Percentiles rank a stretch among this genome's conserved stretches.
phyloP scores from a whole-genome alignment of 1,140 invertebrate species.

The Nephila pilipes region DNA sequence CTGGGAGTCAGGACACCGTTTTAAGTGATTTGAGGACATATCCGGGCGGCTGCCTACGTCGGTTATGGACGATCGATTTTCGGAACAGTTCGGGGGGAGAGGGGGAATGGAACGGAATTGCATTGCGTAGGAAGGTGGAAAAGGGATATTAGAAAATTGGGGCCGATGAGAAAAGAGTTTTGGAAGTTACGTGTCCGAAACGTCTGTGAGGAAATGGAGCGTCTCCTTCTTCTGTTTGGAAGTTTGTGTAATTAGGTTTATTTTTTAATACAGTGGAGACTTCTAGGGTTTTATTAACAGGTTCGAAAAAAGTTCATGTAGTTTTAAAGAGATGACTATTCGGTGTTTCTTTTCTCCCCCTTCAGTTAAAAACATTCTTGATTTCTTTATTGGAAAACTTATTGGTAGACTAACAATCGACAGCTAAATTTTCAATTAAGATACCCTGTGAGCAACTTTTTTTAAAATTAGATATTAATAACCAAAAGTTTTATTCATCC shows the following conservation, averaged over 20 bases:
- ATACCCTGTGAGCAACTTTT: too few relatives aligned
- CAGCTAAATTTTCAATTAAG: too few relatives aligned
- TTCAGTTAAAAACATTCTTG: too few relatives aligned
- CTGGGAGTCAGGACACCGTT: neutral
- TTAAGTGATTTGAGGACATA: conserved; percentile 3
- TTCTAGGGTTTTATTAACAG: too few relatives aligned
- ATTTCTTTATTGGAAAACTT: too few relatives aligned
- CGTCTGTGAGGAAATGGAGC: neutral
- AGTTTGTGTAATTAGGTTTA: neutral
- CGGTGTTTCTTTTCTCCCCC: neutral
- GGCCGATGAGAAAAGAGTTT: neutral
- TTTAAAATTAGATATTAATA: too few relatives aligned
- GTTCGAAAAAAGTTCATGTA: too few relatives aligned
- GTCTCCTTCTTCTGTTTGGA: too few relatives aligned
- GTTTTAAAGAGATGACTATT: neutral
- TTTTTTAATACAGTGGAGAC: neutral
- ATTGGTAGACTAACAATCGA: too few relatives aligned
- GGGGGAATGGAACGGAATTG: neutral
- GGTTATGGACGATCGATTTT: neutral
- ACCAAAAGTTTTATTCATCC: too few relatives aligned
- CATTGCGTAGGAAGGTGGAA: conserved; percentile 15
- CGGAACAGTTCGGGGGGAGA: neutral
- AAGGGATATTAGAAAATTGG: neutral
- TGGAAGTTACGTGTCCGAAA: neutral
- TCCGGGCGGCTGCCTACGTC: neutral